Percentiles rank a stretch among this genome's conserved stretches.
Evolutionary conservation across 2,888 invertebrate genomes (phyloP).

Genomic region (Pterostichus madidus): DNA sequence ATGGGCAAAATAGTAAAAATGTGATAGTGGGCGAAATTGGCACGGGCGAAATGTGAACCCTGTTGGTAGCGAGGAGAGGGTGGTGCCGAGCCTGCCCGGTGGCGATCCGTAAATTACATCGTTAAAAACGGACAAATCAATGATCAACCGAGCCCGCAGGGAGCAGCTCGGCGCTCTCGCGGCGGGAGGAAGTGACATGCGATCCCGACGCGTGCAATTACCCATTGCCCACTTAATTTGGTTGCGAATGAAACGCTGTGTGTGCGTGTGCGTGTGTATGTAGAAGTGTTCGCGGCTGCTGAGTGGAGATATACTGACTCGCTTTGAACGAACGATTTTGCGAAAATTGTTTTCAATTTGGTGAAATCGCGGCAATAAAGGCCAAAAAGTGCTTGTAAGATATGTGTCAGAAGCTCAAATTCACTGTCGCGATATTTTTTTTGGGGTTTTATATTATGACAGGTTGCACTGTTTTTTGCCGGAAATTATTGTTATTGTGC

Average conservation of each 20-base stretch:
- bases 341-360: conserved; percentile 56
- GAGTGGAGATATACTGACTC: background rate
- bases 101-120: conserved; percentile 63
- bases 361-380: conserved; percentile 48
- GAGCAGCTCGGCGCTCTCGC: background rate
- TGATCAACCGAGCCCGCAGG: conserved; percentile 53
- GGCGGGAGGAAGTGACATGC: conserved; percentile 51
- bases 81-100: conserved; percentile 1
- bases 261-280: background rate
- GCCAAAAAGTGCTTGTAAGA: conserved; percentile 39
- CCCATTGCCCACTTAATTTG: conserved; percentile 61
- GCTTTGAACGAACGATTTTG: conserved; percentile 14
- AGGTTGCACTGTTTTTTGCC: background rate
- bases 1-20: too few species aligned
- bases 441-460: conserved; percentile 2
- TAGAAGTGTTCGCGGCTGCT: background rate
- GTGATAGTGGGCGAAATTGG: background rate
- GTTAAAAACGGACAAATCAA: conserved; percentile 66
- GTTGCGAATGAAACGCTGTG: conserved; percentile 43
- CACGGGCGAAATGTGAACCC: background rate
- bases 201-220: conserved; percentile 61
- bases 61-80: background rate
- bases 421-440: conserved; percentile 2
- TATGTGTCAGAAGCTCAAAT: conserved; percentile 34
- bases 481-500: conserved; percentile 25